Evolutionary conservation across 2,888 invertebrate species (phyloP).

Genomic region (Parasteatoda lunata): DNA sequence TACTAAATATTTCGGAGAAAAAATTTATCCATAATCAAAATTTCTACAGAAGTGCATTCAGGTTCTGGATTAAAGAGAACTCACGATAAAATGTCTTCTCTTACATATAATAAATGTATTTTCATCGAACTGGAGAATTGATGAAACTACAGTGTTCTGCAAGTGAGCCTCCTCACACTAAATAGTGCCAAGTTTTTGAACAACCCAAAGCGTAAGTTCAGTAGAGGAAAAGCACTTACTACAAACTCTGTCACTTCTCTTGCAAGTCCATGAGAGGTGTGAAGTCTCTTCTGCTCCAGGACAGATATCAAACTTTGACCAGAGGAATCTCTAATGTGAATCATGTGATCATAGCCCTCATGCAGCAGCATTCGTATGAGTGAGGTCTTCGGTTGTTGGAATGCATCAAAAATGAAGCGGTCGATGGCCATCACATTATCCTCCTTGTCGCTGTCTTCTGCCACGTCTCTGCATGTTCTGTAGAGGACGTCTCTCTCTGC

Average conservation of each 20-base stretch:
- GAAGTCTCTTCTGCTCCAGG: conserved; percentile 41
- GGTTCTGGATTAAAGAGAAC: too few species aligned
- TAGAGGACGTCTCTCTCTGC: conserved; percentile 90
- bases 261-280: conserved; percentile 78
- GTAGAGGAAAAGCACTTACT: conserved; percentile 75
- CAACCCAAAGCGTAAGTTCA: too few species aligned
- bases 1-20: too few species aligned
- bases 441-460: conserved; percentile 84
- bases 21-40: too few species aligned
- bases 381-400: conserved; percentile 50
- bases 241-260: conserved; percentile 82
- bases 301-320: conserved; percentile 77
- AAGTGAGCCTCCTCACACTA: too few species aligned
- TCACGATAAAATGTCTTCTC: too few species aligned
- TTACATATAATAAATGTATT: too few species aligned
- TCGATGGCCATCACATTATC: conserved; percentile 89
- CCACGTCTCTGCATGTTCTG: conserved; percentile 89
- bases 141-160: too few species aligned
- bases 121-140: too few species aligned
- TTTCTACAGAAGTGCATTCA: too few species aligned
- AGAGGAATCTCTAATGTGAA: conserved; percentile 83
- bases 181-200: too few species aligned
- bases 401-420: conserved; percentile 81
- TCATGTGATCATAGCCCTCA: conserved; percentile 90
- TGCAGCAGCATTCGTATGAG: conserved; percentile 79